phyloP scores from a whole-genome alignment of 2,113 vertebrate genomes.

The Etheostoma cragini region DNA sequence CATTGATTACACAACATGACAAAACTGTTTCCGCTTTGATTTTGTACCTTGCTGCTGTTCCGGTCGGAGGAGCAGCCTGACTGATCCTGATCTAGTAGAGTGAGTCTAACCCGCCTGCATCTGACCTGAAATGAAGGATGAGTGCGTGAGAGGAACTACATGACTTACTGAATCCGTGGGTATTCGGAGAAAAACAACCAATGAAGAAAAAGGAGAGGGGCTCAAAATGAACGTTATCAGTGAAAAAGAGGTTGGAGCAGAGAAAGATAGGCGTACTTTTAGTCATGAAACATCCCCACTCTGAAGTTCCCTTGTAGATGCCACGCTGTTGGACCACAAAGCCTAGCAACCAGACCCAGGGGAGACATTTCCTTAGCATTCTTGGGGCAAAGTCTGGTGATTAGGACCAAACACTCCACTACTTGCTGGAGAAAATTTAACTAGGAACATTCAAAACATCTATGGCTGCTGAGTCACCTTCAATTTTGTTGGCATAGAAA shows the following conservation, averaged over 20 bases:
- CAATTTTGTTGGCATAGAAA: constrained; percentile 37
- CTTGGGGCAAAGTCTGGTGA: constrained; percentile 27
- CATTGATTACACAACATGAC: background rate
- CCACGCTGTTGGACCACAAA: background rate
- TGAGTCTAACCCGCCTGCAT: constrained; percentile 78
- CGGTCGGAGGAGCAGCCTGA: constrained; percentile 65
- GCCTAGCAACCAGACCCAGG: constrained; percentile 60
- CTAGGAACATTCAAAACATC: constrained; percentile 25
- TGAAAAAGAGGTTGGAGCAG: constrained; percentile 35
- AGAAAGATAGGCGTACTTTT: background rate
- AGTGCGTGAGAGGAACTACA: constrained; percentile 24
- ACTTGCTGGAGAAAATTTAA: constrained; percentile 47
- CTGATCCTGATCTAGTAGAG: constrained; percentile 76
- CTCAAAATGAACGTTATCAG: constrained; percentile 35
- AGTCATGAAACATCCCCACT: constrained; percentile 45
- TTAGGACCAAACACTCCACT: constrained; percentile 24
- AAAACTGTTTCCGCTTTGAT: background rate
- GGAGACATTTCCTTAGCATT: constrained; percentile 49
- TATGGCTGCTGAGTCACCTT: constrained; percentile 33
- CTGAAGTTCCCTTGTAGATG: constrained; percentile 32
- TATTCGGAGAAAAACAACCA: constrained; percentile 22
- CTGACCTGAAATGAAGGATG: constrained; percentile 76
- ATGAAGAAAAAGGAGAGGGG: constrained; percentile 17
- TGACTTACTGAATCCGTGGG: constrained; percentile 19
- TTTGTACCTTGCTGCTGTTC: constrained; percentile 77